These are phyloP conservation scores for Drosophila cardini DNA, from an alignment of 1,140 invertebrate genomes.

Conservation along the genomic window DNA sequence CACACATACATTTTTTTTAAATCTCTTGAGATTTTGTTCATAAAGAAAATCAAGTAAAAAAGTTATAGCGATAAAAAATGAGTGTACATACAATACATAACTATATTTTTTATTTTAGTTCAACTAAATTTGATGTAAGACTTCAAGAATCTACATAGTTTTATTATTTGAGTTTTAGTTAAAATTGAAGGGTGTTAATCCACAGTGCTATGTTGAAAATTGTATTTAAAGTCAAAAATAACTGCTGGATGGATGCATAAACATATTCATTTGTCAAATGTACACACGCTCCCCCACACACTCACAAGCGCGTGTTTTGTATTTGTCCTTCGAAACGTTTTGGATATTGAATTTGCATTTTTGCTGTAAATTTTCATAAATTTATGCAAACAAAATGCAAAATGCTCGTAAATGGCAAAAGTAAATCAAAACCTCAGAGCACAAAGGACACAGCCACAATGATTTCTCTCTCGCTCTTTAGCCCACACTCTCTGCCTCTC, in stretches of 20 bases:
- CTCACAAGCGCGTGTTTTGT: not conserved
- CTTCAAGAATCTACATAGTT: no score
- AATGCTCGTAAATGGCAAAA: constrained; percentile 31
- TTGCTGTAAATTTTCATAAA: constrained; percentile 15
- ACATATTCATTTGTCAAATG: not conserved
- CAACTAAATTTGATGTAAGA: no score
- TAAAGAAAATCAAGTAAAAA: no score
- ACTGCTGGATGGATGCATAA: not conserved
- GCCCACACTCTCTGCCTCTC: no score
- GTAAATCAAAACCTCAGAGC: constrained; percentile 17
- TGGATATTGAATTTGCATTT: constrained; percentile 31
- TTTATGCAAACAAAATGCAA: constrained; percentile 34
- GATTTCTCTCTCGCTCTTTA: no score
- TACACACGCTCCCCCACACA: not conserved
- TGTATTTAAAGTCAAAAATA: not conserved
- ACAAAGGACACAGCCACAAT: not conserved
- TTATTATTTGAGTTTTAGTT: no score
- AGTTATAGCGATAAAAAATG: no score
- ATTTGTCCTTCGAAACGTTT: not conserved
- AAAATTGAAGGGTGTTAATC: not conserved
- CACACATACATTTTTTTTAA: no score
- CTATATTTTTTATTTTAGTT: no score
- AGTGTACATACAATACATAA: no score
- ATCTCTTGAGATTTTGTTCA: no score
- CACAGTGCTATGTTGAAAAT: not conserved